Evolutionary conservation across 2,797 vertebrate species (phyloP).

Genomic region (Pyrrhura leucotis): DNA sequence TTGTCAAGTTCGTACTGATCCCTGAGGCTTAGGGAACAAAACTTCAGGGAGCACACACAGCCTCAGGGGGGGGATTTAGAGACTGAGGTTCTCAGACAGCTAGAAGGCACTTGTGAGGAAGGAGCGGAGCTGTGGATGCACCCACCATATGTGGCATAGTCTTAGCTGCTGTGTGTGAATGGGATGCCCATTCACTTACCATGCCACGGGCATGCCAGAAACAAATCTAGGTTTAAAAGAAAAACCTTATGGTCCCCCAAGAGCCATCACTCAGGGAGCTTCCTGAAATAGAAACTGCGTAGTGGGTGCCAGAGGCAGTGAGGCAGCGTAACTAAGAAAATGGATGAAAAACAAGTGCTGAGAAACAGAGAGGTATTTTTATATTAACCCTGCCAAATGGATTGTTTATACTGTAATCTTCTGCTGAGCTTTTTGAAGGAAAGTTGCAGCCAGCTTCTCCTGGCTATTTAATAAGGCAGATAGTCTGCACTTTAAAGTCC

Average conservation of each 20-base stretch:
- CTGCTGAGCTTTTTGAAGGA: slow-evolving; percentile 29
- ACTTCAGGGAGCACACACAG: neutral
- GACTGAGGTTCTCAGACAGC: neutral
- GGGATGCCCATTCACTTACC: neutral
- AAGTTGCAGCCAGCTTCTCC: slow-evolving; percentile 5
- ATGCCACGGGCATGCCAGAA: neutral
- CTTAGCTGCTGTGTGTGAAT: neutral
- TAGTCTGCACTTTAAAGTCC: neutral
- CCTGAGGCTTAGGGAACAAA: neutral
- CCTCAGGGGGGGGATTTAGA: neutral
- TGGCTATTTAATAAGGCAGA: neutral
- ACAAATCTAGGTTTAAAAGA: neutral
- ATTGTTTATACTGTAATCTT: slow-evolving; percentile 53
- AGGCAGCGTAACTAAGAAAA: slow-evolving; percentile 26
- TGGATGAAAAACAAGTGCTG: slow-evolving; percentile 52
- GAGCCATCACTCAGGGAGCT: neutral
- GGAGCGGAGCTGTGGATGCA: neutral
- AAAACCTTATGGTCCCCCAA: neutral
- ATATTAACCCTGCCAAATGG: slow-evolving; percentile 32
- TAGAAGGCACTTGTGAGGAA: neutral
- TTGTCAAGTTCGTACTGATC: neutral
- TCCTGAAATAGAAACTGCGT: neutral
- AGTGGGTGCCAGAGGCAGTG: neutral
- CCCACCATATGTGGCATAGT: neutral
- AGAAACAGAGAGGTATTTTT: slow-evolving; percentile 45